These are phyloP conservation scores for Forbesichthys agassizii DNA, from an alignment of 2,113 vertebrate genomes.

Conservation along the genomic window DNA sequence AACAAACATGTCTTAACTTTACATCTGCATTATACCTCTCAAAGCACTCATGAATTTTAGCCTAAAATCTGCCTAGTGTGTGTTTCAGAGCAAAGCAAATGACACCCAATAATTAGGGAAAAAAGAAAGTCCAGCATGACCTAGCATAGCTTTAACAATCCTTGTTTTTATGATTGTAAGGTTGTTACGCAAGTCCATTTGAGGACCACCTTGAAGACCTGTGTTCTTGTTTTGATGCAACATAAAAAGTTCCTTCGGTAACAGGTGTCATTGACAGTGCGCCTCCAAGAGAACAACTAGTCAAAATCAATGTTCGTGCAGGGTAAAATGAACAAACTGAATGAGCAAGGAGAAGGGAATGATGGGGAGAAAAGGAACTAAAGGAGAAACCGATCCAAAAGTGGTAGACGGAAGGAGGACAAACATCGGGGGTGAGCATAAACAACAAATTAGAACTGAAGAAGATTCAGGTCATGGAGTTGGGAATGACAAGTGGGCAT, in stretches of 20 bases:
- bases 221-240: slow-evolving; percentile 80
- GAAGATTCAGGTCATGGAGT: slow-evolving; percentile 81
- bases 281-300: slow-evolving; percentile 90
- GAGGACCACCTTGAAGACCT: slow-evolving; percentile 85
- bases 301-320: slow-evolving; percentile 93
- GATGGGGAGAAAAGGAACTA: slow-evolving; percentile 29
- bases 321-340: slow-evolving; percentile 79
- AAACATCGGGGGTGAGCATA: slow-evolving; percentile 45
- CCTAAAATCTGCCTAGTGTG: slow-evolving; percentile 75
- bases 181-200: slow-evolving; percentile 85
- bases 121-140: slow-evolving; percentile 78
- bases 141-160: slow-evolving; percentile 70
- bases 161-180: slow-evolving; percentile 76
- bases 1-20: slow-evolving; percentile 75
- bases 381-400: slow-evolving; percentile 62
- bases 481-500: slow-evolving; percentile 61
- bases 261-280: slow-evolving; percentile 83
- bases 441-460: slow-evolving; percentile 78
- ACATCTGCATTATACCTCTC: slow-evolving; percentile 71
- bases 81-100: slow-evolving; percentile 87
- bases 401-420: slow-evolving; percentile 48
- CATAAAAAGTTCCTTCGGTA: slow-evolving; percentile 91
- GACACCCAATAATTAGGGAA: slow-evolving; percentile 79
- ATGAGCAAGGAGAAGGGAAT: slow-evolving; percentile 53
- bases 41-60: slow-evolving; percentile 80